Conservation (phyloP, 2,113 vertebrate species). For the Semicossyphus pulcher region DNA sequence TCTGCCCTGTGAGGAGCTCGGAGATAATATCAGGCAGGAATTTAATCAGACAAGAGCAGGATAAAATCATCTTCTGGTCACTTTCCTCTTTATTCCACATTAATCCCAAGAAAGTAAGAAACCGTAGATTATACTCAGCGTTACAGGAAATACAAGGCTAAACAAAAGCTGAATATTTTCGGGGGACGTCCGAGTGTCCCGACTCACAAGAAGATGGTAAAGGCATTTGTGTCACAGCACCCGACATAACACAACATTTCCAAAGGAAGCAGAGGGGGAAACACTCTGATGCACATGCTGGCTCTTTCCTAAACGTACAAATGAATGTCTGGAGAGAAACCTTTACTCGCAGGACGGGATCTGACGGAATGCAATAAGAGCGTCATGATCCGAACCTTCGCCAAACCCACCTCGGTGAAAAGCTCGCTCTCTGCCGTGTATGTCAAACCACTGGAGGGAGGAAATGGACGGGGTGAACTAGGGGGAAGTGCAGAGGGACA, state of each 20-base stretch:
- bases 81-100: not conserved
- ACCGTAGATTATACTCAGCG: too few relatives aligned
- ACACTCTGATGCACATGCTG: too few relatives aligned
- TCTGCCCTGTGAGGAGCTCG: not conserved
- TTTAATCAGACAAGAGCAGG: constrained; percentile 45
- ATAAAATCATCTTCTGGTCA: constrained; percentile 38
- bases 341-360: constrained; percentile 24
- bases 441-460: constrained; percentile 61
- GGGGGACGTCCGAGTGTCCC: too few relatives aligned
- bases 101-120: too few relatives aligned
- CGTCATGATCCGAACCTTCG: constrained; percentile 47
- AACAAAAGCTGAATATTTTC: too few relatives aligned
- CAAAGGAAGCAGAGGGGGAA: too few relatives aligned
- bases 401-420: constrained; percentile 14
- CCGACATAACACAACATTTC: too few relatives aligned
- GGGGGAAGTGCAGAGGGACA: constrained; percentile 53
- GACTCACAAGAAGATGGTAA: too few relatives aligned
- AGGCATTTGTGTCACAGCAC: too few relatives aligned
- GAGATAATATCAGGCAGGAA: constrained; percentile 14
- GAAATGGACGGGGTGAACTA: constrained; percentile 59
- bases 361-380: constrained; percentile 55
- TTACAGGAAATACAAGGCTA: too few relatives aligned
- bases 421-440: constrained; percentile 32
- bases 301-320: too few relatives aligned
- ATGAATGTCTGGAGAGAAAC: too few relatives aligned